These are phyloP conservation scores for Lampropteryx suffumata DNA, from an alignment of 2,888 invertebrate species.

Conservation along the genomic window DNA sequence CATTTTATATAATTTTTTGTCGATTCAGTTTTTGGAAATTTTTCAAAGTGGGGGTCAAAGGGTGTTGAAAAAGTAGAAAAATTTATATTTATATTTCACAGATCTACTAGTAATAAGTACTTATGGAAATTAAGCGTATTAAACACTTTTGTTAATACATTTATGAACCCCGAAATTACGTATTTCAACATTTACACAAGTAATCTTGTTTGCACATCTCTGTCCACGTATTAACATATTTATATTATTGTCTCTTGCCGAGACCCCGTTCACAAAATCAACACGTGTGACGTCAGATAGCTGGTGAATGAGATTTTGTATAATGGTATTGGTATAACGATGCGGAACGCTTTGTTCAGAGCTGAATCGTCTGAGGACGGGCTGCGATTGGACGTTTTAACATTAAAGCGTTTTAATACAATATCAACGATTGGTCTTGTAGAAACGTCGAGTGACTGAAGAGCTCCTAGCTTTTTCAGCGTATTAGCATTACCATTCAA, in stretches of 20 bases:
- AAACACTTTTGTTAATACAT: conserved; percentile 11
- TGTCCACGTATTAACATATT: conserved; percentile 72
- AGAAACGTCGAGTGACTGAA: no score
- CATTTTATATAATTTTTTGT: no score
- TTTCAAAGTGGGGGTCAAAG: no score
- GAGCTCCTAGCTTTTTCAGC: no score
- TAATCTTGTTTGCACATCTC: conserved; percentile 63
- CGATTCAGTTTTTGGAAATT: no score
- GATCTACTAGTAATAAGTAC: no score
- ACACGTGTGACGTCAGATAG: conserved; percentile 54
- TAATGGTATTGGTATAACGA: conserved; percentile 47
- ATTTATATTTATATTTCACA: no score
- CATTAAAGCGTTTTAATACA: no score
- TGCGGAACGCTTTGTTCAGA: conserved; percentile 12
- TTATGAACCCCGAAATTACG: conserved; percentile 26
- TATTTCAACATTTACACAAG: conserved; percentile 61
- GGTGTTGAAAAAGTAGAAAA: no score
- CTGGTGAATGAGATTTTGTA: conserved; percentile 46
- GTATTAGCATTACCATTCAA: no score
- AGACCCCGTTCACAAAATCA: conserved; percentile 58
- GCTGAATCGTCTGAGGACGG: neutral
- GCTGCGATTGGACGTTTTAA: neutral
- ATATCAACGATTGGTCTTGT: no score
- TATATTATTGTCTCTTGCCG: conserved; percentile 61
- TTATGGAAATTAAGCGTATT: no score